phyloP scores from a whole-genome alignment of 2,888 invertebrate species.

The Eueremaeus valkanovi region DNA sequence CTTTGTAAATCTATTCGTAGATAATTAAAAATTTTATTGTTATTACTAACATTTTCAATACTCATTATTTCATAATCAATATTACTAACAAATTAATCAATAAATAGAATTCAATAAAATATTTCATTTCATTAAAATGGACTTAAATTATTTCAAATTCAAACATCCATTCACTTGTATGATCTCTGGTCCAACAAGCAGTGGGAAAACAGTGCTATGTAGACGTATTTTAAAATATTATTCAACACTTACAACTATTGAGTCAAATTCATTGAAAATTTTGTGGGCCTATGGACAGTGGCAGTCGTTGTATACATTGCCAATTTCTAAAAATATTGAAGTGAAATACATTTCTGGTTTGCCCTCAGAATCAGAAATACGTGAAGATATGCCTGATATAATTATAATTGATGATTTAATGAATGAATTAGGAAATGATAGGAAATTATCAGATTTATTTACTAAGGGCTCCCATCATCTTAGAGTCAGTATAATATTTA shows the following conservation, averaged over 20 bases:
- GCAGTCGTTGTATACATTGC: not conserved
- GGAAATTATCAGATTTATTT: not conserved
- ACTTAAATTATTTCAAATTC: no score
- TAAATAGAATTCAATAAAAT: no score
- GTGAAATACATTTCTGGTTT: not conserved
- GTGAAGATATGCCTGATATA: conserved; percentile 4
- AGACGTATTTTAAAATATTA: conserved; percentile 1
- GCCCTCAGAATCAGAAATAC: not conserved
- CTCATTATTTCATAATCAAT: no score
- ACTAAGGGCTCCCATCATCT: not conserved
- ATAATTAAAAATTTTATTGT: no score
- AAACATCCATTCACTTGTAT: conserved; percentile 33
- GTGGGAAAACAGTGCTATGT: conserved; percentile 24
- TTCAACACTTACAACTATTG: not conserved
- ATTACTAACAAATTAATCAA: no score
- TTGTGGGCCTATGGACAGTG: conserved; percentile 33
- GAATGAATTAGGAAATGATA: not conserved
- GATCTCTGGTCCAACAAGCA: conserved; percentile 7
- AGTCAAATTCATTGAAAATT: not conserved
- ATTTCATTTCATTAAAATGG: no score
- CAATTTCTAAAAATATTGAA: not conserved
- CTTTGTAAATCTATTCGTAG: no score
- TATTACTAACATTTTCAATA: no score
- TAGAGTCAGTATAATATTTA: not conserved
- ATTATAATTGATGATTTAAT: conserved; percentile 18